A percentile compares a stretch with the other conserved stretches of the same genome.
phyloP scores from a whole-genome alignment of 64 coral and sea anemone genomes.

The Pocillopora verrucosa region DNA sequence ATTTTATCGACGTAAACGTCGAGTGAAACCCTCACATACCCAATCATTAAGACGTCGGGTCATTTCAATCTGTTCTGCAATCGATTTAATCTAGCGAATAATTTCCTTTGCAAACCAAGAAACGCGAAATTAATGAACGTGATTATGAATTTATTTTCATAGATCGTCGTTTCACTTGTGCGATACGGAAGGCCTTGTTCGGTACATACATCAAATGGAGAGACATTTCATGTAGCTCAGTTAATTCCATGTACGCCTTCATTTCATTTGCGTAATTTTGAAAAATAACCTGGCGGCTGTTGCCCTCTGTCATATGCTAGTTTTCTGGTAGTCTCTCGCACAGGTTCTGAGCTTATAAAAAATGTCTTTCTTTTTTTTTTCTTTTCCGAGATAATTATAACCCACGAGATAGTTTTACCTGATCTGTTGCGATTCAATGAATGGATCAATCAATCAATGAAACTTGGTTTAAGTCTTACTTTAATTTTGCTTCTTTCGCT shows the following conservation, averaged over 20 bases:
- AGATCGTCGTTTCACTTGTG: not conserved
- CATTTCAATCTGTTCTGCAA: not conserved
- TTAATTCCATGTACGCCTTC: not conserved
- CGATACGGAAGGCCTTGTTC: not conserved
- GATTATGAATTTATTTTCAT: not conserved
- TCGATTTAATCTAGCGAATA: constrained; percentile 8
- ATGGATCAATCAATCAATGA: constrained; percentile 22
- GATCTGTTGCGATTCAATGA: constrained; percentile 11
- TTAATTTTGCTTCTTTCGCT: not conserved
- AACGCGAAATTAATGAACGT: constrained; percentile 25
- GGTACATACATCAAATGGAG: constrained; percentile 20
- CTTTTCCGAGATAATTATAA: not conserved
- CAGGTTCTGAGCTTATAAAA: not conserved
- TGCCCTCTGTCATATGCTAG: not conserved
- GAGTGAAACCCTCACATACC: not conserved
- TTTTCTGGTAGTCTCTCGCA: not conserved
- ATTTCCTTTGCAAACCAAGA: not conserved
- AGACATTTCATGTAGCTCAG: not conserved
- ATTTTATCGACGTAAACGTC: constrained; percentile 26
- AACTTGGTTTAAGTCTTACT: not conserved
- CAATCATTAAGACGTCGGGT: not conserved
- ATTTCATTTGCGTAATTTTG: constrained; percentile 20
- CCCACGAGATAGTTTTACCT: not conserved
- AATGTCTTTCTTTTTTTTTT: not conserved
- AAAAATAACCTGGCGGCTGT: not conserved